These are phyloP conservation scores for Dascyllus trimaculatus DNA, from an alignment of 2,113 vertebrate genomes.

Conservation along the genomic window DNA sequence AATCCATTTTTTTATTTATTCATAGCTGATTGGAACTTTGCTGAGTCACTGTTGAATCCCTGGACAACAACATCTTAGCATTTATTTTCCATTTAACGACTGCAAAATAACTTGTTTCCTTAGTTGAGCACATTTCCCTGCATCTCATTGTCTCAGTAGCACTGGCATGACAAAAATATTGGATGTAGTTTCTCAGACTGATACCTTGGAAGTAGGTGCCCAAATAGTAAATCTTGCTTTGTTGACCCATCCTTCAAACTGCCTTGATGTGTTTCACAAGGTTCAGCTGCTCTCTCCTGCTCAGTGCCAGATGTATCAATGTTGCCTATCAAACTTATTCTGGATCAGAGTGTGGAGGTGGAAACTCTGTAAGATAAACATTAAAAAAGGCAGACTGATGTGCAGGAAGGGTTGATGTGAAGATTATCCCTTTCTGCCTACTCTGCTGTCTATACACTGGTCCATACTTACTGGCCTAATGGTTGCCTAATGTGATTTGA, in stretches of 20 bases:
- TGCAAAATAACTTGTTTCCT: constrained; percentile 7
- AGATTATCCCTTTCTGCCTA: constrained; percentile 22
- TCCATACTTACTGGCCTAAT: constrained; percentile 63
- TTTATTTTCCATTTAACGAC: not conserved
- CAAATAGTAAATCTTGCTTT: constrained; percentile 26
- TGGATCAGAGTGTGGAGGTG: constrained; percentile 8
- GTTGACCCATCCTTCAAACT: constrained; percentile 32
- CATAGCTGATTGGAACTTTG: not conserved
- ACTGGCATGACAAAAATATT: constrained; percentile 24
- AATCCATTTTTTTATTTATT: constrained; percentile 13
- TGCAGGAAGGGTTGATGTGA: constrained; percentile 32
- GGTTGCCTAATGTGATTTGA: constrained; percentile 70
- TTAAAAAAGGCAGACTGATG: not conserved
- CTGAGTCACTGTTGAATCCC: constrained; percentile 1
- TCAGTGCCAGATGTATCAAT: constrained; percentile 18
- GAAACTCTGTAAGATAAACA: not conserved
- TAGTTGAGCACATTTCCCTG: constrained; percentile 13
- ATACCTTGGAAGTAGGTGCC: constrained; percentile 32
- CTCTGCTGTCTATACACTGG: constrained; percentile 17
- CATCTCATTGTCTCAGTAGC: not conserved
- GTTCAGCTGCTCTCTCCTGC: constrained; percentile 41
- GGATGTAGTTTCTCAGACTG: constrained; percentile 19
- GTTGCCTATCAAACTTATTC: constrained; percentile 27
- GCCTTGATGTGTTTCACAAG: constrained; percentile 38
- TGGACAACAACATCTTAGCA: too few relatives aligned